Base-by-base conservation (phyloP, 2,113 vertebrate species). In the Sapayoa aenigma region DNA sequence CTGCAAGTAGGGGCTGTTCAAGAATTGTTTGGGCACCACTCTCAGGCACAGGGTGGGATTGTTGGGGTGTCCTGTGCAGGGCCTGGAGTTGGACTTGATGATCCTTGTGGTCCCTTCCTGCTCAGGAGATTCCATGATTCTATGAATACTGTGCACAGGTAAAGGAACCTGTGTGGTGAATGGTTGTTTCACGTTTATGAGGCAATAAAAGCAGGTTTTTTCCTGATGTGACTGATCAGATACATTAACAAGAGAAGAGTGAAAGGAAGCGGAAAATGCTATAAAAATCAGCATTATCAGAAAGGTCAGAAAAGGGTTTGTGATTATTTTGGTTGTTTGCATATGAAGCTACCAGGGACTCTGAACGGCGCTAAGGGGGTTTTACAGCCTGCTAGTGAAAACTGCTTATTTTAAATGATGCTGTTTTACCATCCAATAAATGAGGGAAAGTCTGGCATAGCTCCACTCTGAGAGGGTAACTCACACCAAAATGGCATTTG, bases 61-160 rank as follows among this genome's bases (percentile, higher is more conserved):
- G 16, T 52, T 59, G 68, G 72, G 68, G 52, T 39, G 68, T 59
- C 62, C 41, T 50, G 31, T 31, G 67, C 76, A 66, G 85, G 58
- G 22, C 35, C 68, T 33, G 44, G 14, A 33, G 27, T 0, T 67
- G 77, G 22, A 9, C 23, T 73, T 17, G 77, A 13, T 81, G 25
- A 4, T 46, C 23, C 68, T 37, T 19, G 25, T 24, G 60, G 46
- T 52, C 18, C 14, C 7, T 46, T 46, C 28, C 39, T 9, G 2
- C 33, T 39, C 69, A 46, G 69, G 11, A 3, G n/a, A 9, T 60
- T 67, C 60, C 21, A 6, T 20, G 10, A 33, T 3, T 9, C 44
- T 19, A 6, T 9, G 11, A 33, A 4, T 5, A 0, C 30, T 7
- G 3, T 12, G 63, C 53, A 11, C 37, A 44, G 55, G 50, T 20